Base-by-base conservation (phyloP, 1,140 invertebrate genomes). In the Drosophila kurseongensis region DNA sequence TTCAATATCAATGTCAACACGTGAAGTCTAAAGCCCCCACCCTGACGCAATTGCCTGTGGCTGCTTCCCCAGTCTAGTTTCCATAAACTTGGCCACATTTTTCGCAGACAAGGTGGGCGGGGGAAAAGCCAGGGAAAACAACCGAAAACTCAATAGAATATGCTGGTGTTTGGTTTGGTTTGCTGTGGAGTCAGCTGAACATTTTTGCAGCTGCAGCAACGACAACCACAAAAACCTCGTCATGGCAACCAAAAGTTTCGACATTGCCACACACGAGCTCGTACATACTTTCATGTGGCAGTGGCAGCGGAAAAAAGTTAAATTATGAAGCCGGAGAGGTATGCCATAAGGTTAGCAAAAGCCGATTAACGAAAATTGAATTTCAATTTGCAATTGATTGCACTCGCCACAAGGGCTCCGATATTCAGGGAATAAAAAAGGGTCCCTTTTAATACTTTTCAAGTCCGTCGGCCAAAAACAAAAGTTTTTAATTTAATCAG, bases 281-380 rank as follows among this genome's bases (percentile, higher is more conserved):
- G 7, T 16, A 51, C 35, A 60, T 29, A 63, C 14, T 50, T 36
- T 18, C 38, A 42, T 57, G 38, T 7, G 32, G 16, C 8, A 27
- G 27, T 65, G 42, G 23, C 18, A 14, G 50, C 50, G 9, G 29
- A 18, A 71, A 71, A 71, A 69, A 57, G 67, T 41, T 71, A 35
- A 71, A 56, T 71, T 71, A 71, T 71, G 61, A 40, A 52, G 38
- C 32, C 62, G 62, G 59, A 29, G 79, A 48, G 71, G 60, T 56
- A 71, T 74, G 73, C 54, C 63, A 38, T 65, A 51, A 67, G 76
- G 72, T 89, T 84, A 74, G 58, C 65, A 66, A 73, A 89, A 89
- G 80, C 85, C 77, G 84, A 89, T 89, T 90, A 89, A 80, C 62
- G 77, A 80, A 83, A 89, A 89, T 90, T 89, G 68, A 89, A 90